Conservation (phyloP, 2,113 vertebrate species). For the Xyrauchen texanus region DNA sequence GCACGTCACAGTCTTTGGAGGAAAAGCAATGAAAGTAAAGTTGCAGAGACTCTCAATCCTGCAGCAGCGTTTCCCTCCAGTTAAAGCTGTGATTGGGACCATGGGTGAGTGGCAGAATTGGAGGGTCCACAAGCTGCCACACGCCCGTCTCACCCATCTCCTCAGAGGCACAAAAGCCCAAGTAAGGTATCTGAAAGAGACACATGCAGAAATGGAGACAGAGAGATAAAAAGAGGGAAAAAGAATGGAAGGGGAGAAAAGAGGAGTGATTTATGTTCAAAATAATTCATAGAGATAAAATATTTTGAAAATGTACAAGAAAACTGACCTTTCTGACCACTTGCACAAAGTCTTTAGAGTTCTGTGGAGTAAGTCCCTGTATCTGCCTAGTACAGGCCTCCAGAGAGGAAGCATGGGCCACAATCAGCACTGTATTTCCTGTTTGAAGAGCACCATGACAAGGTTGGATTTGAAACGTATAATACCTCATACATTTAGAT, state of each 20-base stretch:
- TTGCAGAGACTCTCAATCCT: conserved; percentile 75
- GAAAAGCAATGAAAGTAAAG: conserved; percentile 31
- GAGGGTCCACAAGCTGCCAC: conserved; percentile 96
- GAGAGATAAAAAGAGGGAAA: too few relatives aligned
- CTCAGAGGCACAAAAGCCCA: conserved; percentile 96
- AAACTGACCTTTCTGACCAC: conserved; percentile 92
- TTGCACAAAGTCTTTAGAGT: conserved; percentile 97
- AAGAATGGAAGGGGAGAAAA: too few relatives aligned
- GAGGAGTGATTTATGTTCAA: too few relatives aligned
- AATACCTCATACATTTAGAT: not conserved
- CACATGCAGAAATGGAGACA: not conserved
- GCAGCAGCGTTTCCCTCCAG: conserved; percentile 95
- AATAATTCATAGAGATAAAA: not conserved
- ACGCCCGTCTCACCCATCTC: conserved; percentile 92
- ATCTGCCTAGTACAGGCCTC: conserved; percentile 97
- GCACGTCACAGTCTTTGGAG: conserved; percentile 18
- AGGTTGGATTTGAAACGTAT: not conserved
- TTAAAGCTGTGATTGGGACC: conserved; percentile 98
- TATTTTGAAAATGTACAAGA: not conserved
- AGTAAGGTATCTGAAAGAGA: conserved; percentile 87
- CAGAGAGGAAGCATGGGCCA: conserved; percentile 95
- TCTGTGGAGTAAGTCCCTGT: conserved; percentile 91
- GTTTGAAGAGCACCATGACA: conserved; percentile 34
- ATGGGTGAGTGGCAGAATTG: conserved; percentile 94
- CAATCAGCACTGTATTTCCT: conserved; percentile 95